These are phyloP conservation scores for Sebastes oblongus DNA, from an alignment of 2,797 vertebrate genomes.

Conservation along the genomic window DNA sequence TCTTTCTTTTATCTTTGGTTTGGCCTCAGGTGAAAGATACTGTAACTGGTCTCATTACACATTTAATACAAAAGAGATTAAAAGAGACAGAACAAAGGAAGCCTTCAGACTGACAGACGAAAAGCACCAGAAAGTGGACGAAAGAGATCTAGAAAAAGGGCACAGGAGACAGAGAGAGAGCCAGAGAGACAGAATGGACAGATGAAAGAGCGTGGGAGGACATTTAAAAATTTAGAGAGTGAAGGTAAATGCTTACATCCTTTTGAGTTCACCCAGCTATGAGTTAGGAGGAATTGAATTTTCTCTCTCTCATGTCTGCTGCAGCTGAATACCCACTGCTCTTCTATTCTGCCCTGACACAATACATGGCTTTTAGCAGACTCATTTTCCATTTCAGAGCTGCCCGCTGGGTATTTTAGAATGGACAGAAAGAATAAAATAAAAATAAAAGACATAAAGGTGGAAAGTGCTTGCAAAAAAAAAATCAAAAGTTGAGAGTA, in stretches of 20 bases:
- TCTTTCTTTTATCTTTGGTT: neutral
- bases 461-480: neutral
- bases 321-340: slow-evolving; percentile 50
- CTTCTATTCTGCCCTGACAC: slow-evolving; percentile 48
- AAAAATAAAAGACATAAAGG: neutral
- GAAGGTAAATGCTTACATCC: slow-evolving; percentile 45
- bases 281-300: slow-evolving; percentile 44
- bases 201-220: slow-evolving; percentile 30
- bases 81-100: slow-evolving; percentile 5
- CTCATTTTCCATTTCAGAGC: slow-evolving; percentile 53
- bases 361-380: slow-evolving; percentile 61
- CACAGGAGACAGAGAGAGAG: neutral
- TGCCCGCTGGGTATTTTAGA: slow-evolving; percentile 38
- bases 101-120: neutral
- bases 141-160: slow-evolving; percentile 2
- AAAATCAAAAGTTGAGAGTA: neutral
- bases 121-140: neutral
- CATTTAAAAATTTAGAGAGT: slow-evolving; percentile 33
- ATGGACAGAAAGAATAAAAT: slow-evolving; percentile 4
- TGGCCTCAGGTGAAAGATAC: neutral
- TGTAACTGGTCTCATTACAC: neutral
- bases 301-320: slow-evolving; percentile 26
- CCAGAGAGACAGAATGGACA: neutral
- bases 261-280: slow-evolving; percentile 52
- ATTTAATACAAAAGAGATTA: neutral